Conservation (phyloP, 2,113 vertebrate species). For the Rafetus swinhoei region DNA sequence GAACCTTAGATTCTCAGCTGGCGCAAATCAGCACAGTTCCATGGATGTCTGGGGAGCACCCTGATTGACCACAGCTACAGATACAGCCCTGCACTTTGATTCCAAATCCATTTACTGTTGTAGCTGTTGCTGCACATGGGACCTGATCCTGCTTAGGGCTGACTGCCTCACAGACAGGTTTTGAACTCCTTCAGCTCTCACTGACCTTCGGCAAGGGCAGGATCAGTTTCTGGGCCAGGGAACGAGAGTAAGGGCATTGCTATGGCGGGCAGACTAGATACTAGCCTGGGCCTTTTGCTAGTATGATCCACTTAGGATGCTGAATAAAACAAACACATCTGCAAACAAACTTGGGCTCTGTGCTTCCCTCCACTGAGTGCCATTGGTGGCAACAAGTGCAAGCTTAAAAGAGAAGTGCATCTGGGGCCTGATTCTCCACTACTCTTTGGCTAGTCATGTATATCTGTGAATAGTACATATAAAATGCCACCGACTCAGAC, state of each 20-base stretch:
- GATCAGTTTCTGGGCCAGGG: background rate
- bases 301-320: background rate
- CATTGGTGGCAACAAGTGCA: background rate
- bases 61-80: background rate
- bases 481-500: background rate
- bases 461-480: background rate
- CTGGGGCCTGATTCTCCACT: background rate
- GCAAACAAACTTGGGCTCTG: background rate
- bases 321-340: background rate
- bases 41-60: background rate
- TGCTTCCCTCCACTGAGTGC: background rate
- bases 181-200: background rate
- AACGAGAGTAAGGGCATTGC: background rate
- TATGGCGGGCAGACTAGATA: background rate
- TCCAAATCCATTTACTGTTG: background rate
- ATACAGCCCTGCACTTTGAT: background rate
- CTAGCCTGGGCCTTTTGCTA: background rate
- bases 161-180: background rate
- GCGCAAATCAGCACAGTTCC: background rate
- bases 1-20: background rate
- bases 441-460: background rate
- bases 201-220: background rate
- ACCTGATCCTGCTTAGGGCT: background rate
- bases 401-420: background rate
- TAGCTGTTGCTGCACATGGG: background rate